Evolutionary conservation across 2,888 invertebrate genomes (phyloP).

Genomic region (Cheilosia vulpina): DNA sequence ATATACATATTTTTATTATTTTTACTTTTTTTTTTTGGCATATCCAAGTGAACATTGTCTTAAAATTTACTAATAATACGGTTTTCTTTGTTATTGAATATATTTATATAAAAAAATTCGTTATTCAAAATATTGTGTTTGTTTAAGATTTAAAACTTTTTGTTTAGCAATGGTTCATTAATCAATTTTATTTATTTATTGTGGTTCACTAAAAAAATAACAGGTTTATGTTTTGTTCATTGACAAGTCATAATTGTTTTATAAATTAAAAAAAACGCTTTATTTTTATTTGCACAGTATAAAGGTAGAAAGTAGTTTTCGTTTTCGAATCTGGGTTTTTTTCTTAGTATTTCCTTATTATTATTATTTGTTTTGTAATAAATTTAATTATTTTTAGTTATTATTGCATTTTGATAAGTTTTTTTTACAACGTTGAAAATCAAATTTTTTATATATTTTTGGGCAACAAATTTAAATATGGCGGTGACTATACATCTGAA

Average conservation of each 20-base stretch:
- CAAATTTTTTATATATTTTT: too few species aligned
- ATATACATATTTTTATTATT: background rate
- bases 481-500: too few species aligned
- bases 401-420: constrained; percentile 24
- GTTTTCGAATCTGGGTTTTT: constrained; percentile 5
- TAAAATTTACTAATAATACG: constrained; percentile 13
- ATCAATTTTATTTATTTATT: constrained; percentile 35
- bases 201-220: constrained; percentile 63
- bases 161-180: constrained; percentile 24
- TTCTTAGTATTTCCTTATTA: constrained; percentile 22
- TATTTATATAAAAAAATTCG: constrained; percentile 59
- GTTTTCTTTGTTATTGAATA: constrained; percentile 21
- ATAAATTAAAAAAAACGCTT: constrained; percentile 26
- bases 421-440: too few species aligned
- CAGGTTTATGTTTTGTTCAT: constrained; percentile 22
- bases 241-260: constrained; percentile 5
- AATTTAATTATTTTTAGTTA: constrained; percentile 46
- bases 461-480: too few species aligned
- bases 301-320: constrained; percentile 74
- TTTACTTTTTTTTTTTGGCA: background rate
- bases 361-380: constrained; percentile 28
- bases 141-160: constrained; percentile 11
- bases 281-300: constrained; percentile 59
- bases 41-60: constrained; percentile 19
- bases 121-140: constrained; percentile 61